A percentile compares a stretch with the other conserved stretches of the same genome.
Evolutionary conservation across 1,140 invertebrate genomes (phyloP).

Genomic region (Archivesica marissinica): DNA sequence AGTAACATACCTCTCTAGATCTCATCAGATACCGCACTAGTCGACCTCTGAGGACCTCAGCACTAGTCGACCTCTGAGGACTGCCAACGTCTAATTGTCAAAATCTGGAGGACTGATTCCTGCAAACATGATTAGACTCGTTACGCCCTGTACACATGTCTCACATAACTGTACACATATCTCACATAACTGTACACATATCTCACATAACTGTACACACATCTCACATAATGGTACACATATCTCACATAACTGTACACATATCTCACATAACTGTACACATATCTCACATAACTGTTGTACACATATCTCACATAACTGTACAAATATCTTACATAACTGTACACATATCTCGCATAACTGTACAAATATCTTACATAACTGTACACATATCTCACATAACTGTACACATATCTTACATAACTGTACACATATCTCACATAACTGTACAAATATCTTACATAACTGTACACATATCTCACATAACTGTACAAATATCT

Average conservation of each 20-base stretch:
- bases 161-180: neutral
- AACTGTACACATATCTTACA: no score
- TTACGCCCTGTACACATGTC: neutral
- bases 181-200: neutral
- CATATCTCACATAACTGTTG: neutral
- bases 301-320: no score
- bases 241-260: neutral
- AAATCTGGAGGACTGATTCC: slow-evolving; percentile 87
- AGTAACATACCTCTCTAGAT: slow-evolving; percentile 91
- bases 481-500: no score
- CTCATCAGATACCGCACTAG: slow-evolving; percentile 97
- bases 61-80: slow-evolving; percentile 95
- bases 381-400: no score
- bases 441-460: no score
- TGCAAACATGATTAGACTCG: slow-evolving; percentile 45
- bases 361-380: no score
- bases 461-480: no score
- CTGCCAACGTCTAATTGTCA: slow-evolving; percentile 96
- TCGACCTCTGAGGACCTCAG: slow-evolving; percentile 95
- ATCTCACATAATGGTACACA: neutral
- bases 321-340: no score
- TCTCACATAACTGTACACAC: neutral
- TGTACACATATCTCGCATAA: no score
- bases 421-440: no score
- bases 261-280: neutral